Evolutionary conservation across 2,113 vertebrate species (phyloP), one percentile per base, ranked within the genome.

Genomic region (Odobenus rosmarus): DNA sequence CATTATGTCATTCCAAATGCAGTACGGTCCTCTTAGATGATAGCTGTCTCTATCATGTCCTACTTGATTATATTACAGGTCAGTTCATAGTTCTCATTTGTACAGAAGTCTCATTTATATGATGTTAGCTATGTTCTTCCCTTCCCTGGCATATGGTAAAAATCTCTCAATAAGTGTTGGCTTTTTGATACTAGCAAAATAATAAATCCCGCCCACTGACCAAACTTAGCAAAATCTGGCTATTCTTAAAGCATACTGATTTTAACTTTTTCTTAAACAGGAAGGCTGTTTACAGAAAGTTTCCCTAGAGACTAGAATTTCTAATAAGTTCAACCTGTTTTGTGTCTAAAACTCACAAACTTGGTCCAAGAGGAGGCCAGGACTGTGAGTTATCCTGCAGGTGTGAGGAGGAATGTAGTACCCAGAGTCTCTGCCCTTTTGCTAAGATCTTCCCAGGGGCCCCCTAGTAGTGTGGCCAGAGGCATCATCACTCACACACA

Each of bases 211-310:
- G 80, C 26, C 61, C 21, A 62, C 31, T 49, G 53, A 87, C 16
- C 23, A 86, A 80, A 96, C 12, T 57, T 80, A 80, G 69, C 15
- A 81, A 92, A 93, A 21, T 36, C 83, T 96, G 80, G 61, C 1
- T 94, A 84, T 87, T 97, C 88, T 97, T 79, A 89, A 69, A 95
- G 19, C 7, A 46, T 57, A 59, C 55, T 81, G 57, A 88, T 88
- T 96, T 97, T 31, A 84, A 55, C 15, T 87, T 95, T 94, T 94
- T 87, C 77, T 53, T 91, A 94, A 95, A 46, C 23, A 64, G 23
- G 80, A 96, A 95, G 36, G 4, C 10, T 87, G 14, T 59, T 96
- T 67, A 76, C 84, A 51, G 69, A 82, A 89, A 74, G 82, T 79
- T 96, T 82, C 42, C 62, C 23, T 90, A 87, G 15, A 93, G 62